These are phyloP conservation scores for Dendropsophus ebraccatus DNA, from an alignment of 2,113 vertebrate genomes.

Conservation along the genomic window DNA sequence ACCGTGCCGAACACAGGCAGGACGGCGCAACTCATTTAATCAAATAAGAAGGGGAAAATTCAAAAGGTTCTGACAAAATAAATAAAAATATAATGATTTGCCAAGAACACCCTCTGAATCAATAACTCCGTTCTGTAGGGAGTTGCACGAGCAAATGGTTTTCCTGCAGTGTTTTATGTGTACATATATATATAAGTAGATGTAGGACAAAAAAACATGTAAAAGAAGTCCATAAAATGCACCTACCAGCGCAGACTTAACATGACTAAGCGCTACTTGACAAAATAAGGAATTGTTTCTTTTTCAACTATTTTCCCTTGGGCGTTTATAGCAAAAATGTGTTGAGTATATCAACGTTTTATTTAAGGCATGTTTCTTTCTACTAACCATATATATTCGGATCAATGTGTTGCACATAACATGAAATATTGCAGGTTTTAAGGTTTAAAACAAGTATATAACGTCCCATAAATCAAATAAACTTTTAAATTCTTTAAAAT, in stretches of 20 bases:
- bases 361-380: not conserved
- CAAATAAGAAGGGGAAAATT: conserved; percentile 30
- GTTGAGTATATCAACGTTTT: conserved; percentile 10
- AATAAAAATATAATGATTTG: conserved; percentile 43
- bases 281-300: conserved; percentile 6
- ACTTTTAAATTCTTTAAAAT: too few relatives aligned
- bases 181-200: conserved; percentile 9
- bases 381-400: not conserved
- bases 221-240: not conserved
- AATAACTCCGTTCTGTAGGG: conserved; percentile 1
- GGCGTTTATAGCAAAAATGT: conserved; percentile 2
- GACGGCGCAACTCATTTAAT: conserved; percentile 35
- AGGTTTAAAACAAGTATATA: not conserved
- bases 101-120: conserved; percentile 25
- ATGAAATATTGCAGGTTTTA: not conserved
- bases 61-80: conserved; percentile 34
- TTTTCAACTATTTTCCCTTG: conserved; percentile 10
- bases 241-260: not conserved
- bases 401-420: not conserved
- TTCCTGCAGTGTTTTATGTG: conserved; percentile 1
- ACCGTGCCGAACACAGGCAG: conserved; percentile 32
- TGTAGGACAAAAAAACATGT: conserved; percentile 12
- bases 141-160: conserved; percentile 21
- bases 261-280: conserved; percentile 19
- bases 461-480: not conserved